phyloP scores from a whole-genome alignment of 1,140 invertebrate species.

The Calliphora vicina region DNA sequence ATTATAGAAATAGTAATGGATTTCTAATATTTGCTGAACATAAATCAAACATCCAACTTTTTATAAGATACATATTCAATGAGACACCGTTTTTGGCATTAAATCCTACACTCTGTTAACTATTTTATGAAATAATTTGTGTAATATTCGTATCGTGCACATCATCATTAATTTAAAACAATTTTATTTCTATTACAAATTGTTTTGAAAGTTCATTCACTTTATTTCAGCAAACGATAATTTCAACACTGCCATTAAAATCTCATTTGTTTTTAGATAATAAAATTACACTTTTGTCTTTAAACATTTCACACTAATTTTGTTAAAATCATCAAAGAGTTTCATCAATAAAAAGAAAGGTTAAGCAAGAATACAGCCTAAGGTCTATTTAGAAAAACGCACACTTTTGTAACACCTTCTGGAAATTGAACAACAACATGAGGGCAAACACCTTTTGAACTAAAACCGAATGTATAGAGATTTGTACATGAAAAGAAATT shows the following conservation, averaged over 20 bases:
- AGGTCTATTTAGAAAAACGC: neutral
- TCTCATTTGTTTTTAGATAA: neutral
- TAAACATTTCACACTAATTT: neutral
- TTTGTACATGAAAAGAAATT: too few species aligned
- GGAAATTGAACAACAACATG: neutral
- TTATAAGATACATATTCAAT: too few species aligned
- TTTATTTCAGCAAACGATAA: neutral
- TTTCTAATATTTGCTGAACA: too few species aligned
- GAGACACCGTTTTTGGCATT: too few species aligned
- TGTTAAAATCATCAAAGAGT: neutral
- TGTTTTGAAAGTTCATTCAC: neutral
- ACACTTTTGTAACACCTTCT: neutral
- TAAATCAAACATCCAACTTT: too few species aligned
- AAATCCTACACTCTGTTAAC: too few species aligned
- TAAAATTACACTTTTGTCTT: neutral
- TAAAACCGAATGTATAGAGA: neutral
- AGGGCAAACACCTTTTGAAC: conserved; percentile 3
- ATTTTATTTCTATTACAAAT: neutral
- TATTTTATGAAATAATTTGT: too few species aligned
- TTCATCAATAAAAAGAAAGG: neutral
- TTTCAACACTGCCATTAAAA: neutral
- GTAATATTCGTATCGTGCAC: neutral
- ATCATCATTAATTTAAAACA: neutral
- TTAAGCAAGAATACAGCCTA: neutral
- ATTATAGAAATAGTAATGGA: too few species aligned